Conservation (phyloP, 1,140 invertebrate species). For the Mycetomoellerius zeteki region DNA sequence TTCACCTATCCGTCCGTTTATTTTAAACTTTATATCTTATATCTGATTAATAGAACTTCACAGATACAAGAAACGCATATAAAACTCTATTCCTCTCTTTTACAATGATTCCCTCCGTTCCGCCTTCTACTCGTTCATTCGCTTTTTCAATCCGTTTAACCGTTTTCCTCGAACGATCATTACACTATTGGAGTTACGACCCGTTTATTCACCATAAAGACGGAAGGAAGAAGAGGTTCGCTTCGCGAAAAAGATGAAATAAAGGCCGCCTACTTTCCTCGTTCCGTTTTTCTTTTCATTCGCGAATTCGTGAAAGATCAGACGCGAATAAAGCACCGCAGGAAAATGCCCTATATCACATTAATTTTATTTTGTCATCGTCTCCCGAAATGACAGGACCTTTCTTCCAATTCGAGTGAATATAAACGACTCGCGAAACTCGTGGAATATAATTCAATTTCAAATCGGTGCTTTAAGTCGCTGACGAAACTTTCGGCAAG, state of each 20-base stretch:
- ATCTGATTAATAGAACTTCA: conserved; percentile 50
- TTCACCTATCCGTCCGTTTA: conserved; percentile 9
- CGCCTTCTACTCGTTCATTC: not conserved
- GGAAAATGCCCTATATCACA: not conserved
- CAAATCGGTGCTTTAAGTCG: not conserved
- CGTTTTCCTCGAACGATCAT: conserved; percentile 63
- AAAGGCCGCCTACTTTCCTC: conserved; percentile 16
- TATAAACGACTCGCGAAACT: conserved; percentile 31
- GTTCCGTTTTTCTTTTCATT: conserved; percentile 4
- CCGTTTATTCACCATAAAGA: conserved; percentile 71
- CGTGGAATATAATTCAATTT: conserved; percentile 42
- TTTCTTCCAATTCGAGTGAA: not conserved
- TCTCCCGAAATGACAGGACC: conserved; percentile 12
- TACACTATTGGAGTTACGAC: conserved; percentile 71
- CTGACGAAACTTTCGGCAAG: conserved; percentile 26
- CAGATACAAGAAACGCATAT: conserved; percentile 38
- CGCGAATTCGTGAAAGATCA: conserved; percentile 33
- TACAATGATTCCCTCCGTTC: not conserved
- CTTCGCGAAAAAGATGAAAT: conserved; percentile 35
- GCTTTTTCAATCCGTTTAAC: conserved; percentile 53
- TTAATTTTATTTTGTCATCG: conserved; percentile 49
- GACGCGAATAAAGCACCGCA: conserved; percentile 8
- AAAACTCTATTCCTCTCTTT: conserved; percentile 30
- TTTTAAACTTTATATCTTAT: conserved; percentile 48
- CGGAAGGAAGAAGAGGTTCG: not conserved